Percentiles rank a stretch among this genome's conserved stretches.
Conservation (phyloP, 2,797 vertebrate species). For the Clarias fuscus region DNA sequence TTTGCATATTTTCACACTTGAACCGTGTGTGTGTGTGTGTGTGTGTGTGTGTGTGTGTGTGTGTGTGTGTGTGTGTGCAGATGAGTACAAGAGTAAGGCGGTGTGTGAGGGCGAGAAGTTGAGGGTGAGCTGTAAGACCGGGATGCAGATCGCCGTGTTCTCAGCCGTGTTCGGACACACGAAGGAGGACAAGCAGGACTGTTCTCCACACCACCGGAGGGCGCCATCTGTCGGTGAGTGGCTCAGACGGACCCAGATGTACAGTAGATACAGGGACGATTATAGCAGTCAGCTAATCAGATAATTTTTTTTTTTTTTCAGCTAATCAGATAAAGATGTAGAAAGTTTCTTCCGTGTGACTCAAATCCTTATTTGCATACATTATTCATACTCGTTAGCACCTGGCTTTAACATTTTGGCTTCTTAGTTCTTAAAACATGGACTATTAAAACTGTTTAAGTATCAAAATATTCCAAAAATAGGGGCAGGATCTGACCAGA, state of each 20-base stretch:
- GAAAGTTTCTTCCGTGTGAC: not conserved
- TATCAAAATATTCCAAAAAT: not conserved
- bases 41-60: conserved; percentile 9
- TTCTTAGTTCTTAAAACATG: not conserved
- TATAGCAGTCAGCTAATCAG: not conserved
- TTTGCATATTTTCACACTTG: too few relatives aligned
- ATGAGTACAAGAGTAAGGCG: conserved; percentile 89
- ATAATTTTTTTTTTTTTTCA: too few relatives aligned
- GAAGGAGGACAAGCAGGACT: conserved; percentile 82
- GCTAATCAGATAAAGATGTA: not conserved
- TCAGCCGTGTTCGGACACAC: conserved; percentile 85
- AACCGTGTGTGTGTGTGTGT: not conserved
- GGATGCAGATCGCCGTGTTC: conserved; percentile 86
- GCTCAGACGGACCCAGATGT: not conserved
- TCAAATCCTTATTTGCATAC: not conserved
- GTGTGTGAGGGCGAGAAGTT: conserved; percentile 88
- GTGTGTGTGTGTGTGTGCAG: conserved; percentile 67
- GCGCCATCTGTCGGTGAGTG: conserved; percentile 77
- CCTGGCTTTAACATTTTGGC: not conserved
- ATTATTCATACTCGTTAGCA: not conserved
- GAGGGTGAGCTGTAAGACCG: conserved; percentile 85
- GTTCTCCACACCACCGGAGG: conserved; percentile 78
- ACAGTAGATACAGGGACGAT: not conserved
- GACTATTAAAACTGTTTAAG: not conserved
- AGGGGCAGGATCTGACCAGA: too few relatives aligned